Base-by-base conservation (phyloP, 2,888 invertebrate genomes). In the Toxonevra muliebris region DNA sequence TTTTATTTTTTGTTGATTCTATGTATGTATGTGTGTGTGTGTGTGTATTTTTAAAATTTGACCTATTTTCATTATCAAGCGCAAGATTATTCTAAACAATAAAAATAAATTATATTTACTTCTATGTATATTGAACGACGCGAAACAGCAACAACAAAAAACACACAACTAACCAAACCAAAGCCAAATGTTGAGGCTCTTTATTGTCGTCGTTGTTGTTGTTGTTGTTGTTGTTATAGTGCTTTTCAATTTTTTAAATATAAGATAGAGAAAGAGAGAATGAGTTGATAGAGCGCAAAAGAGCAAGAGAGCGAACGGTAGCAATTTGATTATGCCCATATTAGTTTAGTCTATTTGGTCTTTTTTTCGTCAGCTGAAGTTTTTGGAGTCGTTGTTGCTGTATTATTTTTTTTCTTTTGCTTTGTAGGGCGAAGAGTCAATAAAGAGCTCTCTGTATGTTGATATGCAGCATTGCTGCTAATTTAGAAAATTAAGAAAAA, bases 41-140 rank as follows among this genome's bases (percentile, higher is more conserved):
- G 30, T 43, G 60, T 61, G 54, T 66, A 66, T 66, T 66, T 66
- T 61, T 66, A 66, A 66, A 66, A 82, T 83, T 84, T 83, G 83
- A 83, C 83, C 83, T 79, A 83, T 84, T 83, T 83, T 82, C 83
- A 83, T 83, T 83, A 83, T 83, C 83, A 83, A 82, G 79, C 83
- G 81, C 82, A 84, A 84, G 84, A 83, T 83, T 84, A 84, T 82
- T 84, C 82, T 82, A 82, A 84, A 82, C 82, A 83, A 82, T 79
- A 81, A 65, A 65, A 65, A 40, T 57, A 64, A 64, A 30, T 30
- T 30, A 30, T 30, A 30, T 30, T 30, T 30, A 30, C 30, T 30
- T 30, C 30, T 30, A 7, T 7, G 30, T 30, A 30, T 30, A 30
- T 30, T 30, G 30, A 30, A 30, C 7, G 7, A 7, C 30, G 30